Evolutionary conservation across 2,888 invertebrate genomes (phyloP).

Genomic region (Syrphus vitripennis): DNA sequence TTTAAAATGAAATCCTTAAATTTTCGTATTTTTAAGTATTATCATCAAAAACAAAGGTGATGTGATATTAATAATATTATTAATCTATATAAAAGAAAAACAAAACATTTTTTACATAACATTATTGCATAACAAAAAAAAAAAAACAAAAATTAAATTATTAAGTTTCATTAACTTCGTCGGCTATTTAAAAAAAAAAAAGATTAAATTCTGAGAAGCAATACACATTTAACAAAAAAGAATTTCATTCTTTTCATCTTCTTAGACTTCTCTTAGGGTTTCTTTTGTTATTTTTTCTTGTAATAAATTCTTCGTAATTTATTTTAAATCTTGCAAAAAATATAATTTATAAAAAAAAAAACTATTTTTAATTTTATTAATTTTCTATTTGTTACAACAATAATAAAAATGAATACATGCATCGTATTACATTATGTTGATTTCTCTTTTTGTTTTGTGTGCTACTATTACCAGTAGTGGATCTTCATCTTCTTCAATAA

Average conservation of each 20-base stretch:
- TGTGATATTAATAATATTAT: slow-evolving; percentile 79
- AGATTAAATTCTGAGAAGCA: slow-evolving; percentile 69
- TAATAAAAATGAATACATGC: slow-evolving; percentile 23
- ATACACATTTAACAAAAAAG: slow-evolving; percentile 70
- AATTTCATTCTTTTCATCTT: slow-evolving; percentile 42
- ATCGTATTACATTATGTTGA: slow-evolving; percentile 62
- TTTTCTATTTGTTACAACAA: slow-evolving; percentile 38
- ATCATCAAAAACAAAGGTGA: slow-evolving; percentile 79
- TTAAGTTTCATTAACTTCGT: slow-evolving; percentile 70
- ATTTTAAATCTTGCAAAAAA: slow-evolving; percentile 43
- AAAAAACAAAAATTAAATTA: slow-evolving; percentile 57
- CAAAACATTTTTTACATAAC: slow-evolving; percentile 71
- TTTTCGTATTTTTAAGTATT: slow-evolving; percentile 73
- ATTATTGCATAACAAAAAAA: slow-evolving; percentile 72
- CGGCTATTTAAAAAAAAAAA: slow-evolving; percentile 52
- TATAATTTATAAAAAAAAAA: slow-evolving; percentile 51
- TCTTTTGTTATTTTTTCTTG: slow-evolving; percentile 12
- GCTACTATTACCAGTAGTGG: slow-evolving; percentile 59
- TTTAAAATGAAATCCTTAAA: slow-evolving; percentile 64
- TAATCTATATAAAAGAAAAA: slow-evolving; percentile 69
- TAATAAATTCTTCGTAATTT: slow-evolving; percentile 53
- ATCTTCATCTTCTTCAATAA: slow-evolving; percentile 23
- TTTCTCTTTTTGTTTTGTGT: slow-evolving; percentile 57
- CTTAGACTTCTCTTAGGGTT: slow-evolving; percentile 41
- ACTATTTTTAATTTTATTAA: slow-evolving; percentile 37